These are phyloP conservation scores for Lysandra coridon DNA, from an alignment of 2,888 invertebrate genomes.

Conservation along the genomic window DNA sequence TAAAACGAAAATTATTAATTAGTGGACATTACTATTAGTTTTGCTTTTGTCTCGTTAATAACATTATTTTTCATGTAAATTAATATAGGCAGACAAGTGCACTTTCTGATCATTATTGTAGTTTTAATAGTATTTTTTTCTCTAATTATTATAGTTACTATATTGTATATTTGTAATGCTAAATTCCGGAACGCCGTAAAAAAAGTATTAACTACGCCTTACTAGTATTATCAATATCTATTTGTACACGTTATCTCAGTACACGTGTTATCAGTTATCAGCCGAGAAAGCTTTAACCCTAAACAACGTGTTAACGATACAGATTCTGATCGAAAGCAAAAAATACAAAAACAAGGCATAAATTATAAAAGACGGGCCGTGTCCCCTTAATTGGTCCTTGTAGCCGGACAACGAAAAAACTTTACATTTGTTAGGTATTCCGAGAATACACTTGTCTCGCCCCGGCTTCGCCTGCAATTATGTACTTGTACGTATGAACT, in stretches of 20 bases:
- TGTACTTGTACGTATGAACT: neutral
- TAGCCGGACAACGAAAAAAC: conserved; percentile 68
- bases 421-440: conserved; percentile 79
- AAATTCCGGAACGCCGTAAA: too few species aligned
- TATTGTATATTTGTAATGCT: too few species aligned
- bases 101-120: too few species aligned
- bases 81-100: too few species aligned
- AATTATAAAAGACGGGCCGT: conserved; percentile 67
- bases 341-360: conserved; percentile 71
- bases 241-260: neutral
- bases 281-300: conserved; percentile 54
- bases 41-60: too few species aligned
- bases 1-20: too few species aligned
- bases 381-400: conserved; percentile 77
- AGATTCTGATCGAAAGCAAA: conserved; percentile 67
- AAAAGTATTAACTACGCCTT: too few species aligned
- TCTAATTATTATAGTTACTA: too few species aligned
- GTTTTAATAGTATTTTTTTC: too few species aligned
- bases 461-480: conserved; percentile 46
- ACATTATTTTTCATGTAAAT: too few species aligned
- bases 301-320: conserved; percentile 79
- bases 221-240: neutral
- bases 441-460: conserved; percentile 74
- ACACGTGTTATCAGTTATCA: conserved; percentile 48
- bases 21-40: too few species aligned